Base-by-base conservation (phyloP, 2,888 invertebrate genomes). In the Escarpia spicata region DNA sequence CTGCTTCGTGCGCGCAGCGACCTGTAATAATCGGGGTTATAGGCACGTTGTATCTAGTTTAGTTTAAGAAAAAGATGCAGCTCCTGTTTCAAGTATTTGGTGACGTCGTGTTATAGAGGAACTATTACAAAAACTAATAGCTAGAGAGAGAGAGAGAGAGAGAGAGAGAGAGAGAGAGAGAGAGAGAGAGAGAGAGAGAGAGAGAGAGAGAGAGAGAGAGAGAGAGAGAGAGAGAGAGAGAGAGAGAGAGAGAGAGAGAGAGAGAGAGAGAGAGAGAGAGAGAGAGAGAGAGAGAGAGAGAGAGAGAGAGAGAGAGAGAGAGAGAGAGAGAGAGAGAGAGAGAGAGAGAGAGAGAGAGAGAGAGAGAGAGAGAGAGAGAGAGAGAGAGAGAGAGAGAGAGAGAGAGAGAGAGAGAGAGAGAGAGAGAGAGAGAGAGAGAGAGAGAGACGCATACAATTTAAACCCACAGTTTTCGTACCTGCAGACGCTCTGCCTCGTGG, bases 401-500 rank as follows among this genome's bases (percentile, higher is more conserved):
- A 52, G 2, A 52, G 2, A 52, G 52, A 3, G 52, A 3, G 52
- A 52, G 52, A 52, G 52, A 52, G 3, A 52, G 3, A 52, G 52
- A 52, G 52, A 52, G 52, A 52, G 52, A 37, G 37, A 37, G 37
- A 37, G 37, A 37, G 37, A 37, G 0, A 37, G 1, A 37, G 37
- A 37, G 37, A 52, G 0, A 3, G 52, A 3, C 26, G 75, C 6
- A 19, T 3, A 75, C 4, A 75, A 37, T 37, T 37, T 37, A 37
- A 37, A 37, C 37, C 37, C 37, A 37, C 37, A 37, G 37, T 1
- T 37, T 37, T 37, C 19, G 2, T 15, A 75, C 75, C 90, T 92
- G 43, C 26, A 93, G 92, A 37, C 91, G n/a, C 75, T 93, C 92
- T 1, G 92, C 92, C 44, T 93, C 92, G 26, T 43, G 90, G 1